Percentiles rank a stretch among this genome's conserved stretches.
These are phyloP conservation scores for Altica lythri DNA, from an alignment of 2,888 invertebrate genomes.

Conservation along the genomic window DNA sequence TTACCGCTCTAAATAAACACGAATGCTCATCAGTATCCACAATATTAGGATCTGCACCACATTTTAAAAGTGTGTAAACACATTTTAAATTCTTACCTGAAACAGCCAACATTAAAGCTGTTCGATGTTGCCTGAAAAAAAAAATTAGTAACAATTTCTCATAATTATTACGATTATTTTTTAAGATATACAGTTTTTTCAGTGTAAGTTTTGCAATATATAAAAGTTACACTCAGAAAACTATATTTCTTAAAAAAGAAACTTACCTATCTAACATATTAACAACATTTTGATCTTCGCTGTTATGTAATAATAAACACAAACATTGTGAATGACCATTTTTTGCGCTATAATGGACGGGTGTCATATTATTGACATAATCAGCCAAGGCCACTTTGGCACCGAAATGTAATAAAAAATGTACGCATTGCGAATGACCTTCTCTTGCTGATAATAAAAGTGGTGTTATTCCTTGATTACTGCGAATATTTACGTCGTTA, in stretches of 20 bases:
- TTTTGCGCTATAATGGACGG: conserved; percentile 54
- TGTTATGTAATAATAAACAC: conserved; percentile 59
- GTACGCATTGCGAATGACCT: conserved; percentile 63
- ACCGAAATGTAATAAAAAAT: conserved; percentile 61
- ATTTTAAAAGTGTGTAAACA: conserved; percentile 60
- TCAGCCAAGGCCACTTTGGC: conserved; percentile 61
- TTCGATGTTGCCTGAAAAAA: conserved; percentile 58
- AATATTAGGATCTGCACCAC: conserved; percentile 63
- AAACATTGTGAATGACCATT: conserved; percentile 64
- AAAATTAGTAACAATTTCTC: too few species aligned
- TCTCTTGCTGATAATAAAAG: conserved; percentile 63
- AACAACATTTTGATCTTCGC: conserved; percentile 57
- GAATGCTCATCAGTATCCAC: conserved; percentile 63
- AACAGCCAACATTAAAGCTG: conserved; percentile 65
- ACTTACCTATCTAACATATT: conserved; percentile 55
- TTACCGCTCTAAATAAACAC: conserved; percentile 65
- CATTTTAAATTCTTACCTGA: conserved; percentile 63
- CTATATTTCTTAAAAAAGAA: neutral
- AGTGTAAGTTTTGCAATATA: neutral
- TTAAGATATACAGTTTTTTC: neutral
- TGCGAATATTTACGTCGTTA: conserved; percentile 62
- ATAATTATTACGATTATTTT: too few species aligned
- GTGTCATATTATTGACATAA: conserved; percentile 49
- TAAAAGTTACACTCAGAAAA: too few species aligned
- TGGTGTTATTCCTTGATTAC: conserved; percentile 61